phyloP scores from a whole-genome alignment of 92 coral and sea anemone genomes.

The Bergia puertoricense region DNA sequence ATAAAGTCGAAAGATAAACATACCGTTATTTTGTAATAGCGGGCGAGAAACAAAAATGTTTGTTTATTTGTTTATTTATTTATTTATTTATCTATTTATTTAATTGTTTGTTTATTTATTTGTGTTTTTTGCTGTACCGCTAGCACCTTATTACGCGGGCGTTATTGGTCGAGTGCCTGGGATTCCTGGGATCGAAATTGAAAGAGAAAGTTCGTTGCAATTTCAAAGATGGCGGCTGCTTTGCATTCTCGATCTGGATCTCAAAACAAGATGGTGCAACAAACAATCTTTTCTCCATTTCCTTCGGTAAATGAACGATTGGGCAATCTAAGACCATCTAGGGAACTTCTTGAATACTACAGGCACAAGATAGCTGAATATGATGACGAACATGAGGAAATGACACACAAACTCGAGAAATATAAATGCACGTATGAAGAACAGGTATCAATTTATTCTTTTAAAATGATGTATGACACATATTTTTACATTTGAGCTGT shows the following conservation, averaged over 20 bases:
- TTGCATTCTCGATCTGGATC: background rate
- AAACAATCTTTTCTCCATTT: constrained; percentile 66
- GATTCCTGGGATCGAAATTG: background rate
- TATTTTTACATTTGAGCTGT: background rate
- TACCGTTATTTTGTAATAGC: no score
- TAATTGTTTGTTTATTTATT: no score
- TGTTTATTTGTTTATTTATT: no score
- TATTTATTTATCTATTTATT: no score
- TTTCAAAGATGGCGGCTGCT: constrained; percentile 39
- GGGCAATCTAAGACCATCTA: constrained; percentile 96
- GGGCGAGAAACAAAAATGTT: background rate
- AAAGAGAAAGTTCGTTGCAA: background rate
- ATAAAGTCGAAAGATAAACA: no score
- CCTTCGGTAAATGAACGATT: constrained; percentile 94
- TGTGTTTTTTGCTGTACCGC: no score
- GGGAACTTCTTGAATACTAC: constrained; percentile 94
- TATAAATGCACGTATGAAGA: constrained; percentile 98
- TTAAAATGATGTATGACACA: background rate
- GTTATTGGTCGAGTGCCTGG: no score
- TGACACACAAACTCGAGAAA: constrained; percentile 86
- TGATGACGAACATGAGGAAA: constrained; percentile 95
- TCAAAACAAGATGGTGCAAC: background rate
- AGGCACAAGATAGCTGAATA: constrained; percentile 99
- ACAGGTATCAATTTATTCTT: constrained; percentile 58
- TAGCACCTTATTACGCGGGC: no score